Base-by-base conservation (phyloP, 2,113 vertebrate species). In the Hylia prasina region DNA sequence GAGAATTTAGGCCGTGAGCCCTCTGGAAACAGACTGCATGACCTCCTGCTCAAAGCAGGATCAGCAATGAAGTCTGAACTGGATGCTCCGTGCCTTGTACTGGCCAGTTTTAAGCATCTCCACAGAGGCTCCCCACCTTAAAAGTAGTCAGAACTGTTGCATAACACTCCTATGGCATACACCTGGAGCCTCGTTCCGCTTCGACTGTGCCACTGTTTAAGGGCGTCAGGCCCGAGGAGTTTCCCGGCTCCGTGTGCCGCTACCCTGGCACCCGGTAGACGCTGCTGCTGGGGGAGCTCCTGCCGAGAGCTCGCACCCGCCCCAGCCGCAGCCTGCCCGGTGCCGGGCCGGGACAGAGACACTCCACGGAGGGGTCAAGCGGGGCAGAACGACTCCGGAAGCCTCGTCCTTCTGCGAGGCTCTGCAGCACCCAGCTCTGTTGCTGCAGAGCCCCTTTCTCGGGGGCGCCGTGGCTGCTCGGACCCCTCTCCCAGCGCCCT, bases 171-270 rank as follows among this genome's bases (percentile, higher is more conserved):
- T 3, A 10, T 0, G 17, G 28, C 53, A 14, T 4, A 17, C 68
- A 35, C 37, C 28, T 8, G 40, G 10, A 51, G 19, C 23, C 53
- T 15, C 8, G 4, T 14, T 39, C 58, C 3, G 4, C 27, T 25
- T 2, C 6, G 28, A 16, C 25, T 14, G 50, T 1, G 10, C 2
- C 5, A 1, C 16, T 2, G 61, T 45, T 28, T 15, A 27, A 28
- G 12, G 27, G 3, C 21, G 20, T 0, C 47, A 30, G 47, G 35
- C 21, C 2, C 7, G 25, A 58, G 75, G 9, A 22, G 51, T 0
- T 8, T 19, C 37, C 40, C 6, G 30, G 33, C 50, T 33, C 3
- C 3, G 15, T 0, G 19, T 2, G 40, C 61, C 44, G 35, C 82
- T 39, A 24, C 10, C 30, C 50, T 9, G 63, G 45, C 33, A 27